phyloP scores from a whole-genome alignment of 1,140 invertebrate genomes.

The Heliconius congener region DNA sequence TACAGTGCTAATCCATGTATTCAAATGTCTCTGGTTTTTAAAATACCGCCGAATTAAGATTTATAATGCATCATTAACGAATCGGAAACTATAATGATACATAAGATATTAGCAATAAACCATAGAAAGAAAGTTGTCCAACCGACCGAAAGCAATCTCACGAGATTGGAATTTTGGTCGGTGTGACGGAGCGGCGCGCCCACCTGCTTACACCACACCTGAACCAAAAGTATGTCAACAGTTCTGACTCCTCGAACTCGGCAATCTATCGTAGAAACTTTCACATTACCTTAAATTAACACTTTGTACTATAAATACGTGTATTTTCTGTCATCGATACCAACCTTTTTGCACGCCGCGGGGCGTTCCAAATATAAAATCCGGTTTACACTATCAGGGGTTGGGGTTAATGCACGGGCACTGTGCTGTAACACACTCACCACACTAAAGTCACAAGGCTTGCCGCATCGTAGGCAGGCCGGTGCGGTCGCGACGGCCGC shows the following conservation, averaged over 20 bases:
- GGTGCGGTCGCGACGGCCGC: conserved; percentile 72
- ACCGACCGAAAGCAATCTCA: conserved; percentile 66
- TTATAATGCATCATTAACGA: conserved; percentile 32
- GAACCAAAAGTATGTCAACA: conserved; percentile 77
- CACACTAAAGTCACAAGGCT: conserved; percentile 74
- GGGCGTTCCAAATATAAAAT: conserved; percentile 71
- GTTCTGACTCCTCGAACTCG: conserved; percentile 69
- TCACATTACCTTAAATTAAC: conserved; percentile 79
- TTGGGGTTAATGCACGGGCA: conserved; percentile 76
- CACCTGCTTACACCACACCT: conserved; percentile 72
- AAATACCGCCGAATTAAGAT: neutral
- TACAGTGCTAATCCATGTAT: neutral
- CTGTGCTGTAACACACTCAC: conserved; percentile 75
- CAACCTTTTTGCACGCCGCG: conserved; percentile 69
- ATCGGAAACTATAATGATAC: conserved; percentile 64
- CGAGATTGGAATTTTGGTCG: conserved; percentile 75
- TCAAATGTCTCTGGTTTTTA: neutral
- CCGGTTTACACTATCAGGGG: conserved; percentile 79
- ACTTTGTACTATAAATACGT: conserved; percentile 53
- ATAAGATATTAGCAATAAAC: conserved; percentile 46
- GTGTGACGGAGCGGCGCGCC: conserved; percentile 56
- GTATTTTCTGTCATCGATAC: conserved; percentile 35
- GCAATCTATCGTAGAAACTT: conserved; percentile 74
- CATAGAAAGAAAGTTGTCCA: conserved; percentile 70
- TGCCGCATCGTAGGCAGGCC: conserved; percentile 71